phyloP scores from a whole-genome alignment of 2,113 vertebrate species.

The Nannobrachium achirus region DNA sequence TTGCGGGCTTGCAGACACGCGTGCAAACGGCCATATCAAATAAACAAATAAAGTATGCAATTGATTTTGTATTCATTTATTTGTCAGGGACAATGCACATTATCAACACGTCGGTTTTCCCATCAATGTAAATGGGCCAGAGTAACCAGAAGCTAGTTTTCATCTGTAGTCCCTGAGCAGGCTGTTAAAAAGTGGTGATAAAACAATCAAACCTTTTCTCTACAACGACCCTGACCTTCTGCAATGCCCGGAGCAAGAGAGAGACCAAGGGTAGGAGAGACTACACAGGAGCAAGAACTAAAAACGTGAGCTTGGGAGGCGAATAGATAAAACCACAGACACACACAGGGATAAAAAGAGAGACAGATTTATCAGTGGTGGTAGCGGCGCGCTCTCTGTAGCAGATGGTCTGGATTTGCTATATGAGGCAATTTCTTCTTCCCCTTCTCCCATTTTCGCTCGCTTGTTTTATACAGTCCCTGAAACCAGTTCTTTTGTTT shows the following conservation, averaged over 20 bases:
- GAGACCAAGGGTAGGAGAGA: constrained; percentile 12
- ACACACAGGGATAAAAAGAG: constrained; percentile 17
- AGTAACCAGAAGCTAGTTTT: no score
- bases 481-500: not conserved
- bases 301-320: constrained; percentile 1
- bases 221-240: constrained; percentile 13
- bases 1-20: no score
- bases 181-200: no score
- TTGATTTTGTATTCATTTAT: no score
- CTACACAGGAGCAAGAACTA: not conserved
- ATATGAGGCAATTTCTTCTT: constrained; percentile 17
- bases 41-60: no score
- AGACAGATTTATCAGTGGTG: constrained; percentile 28
- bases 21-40: no score
- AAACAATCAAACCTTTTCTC: not conserved
- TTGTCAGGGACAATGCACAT: no score
- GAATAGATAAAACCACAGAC: constrained; percentile 1
- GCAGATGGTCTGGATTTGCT: constrained; percentile 35
- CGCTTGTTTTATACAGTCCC: constrained; percentile 4
- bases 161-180: no score
- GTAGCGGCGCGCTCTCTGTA: constrained; percentile 16
- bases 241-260: not conserved
- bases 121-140: no score
- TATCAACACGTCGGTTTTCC: no score
- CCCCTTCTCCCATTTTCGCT: not conserved